Percentiles rank a stretch among this genome's conserved stretches.
These are phyloP conservation scores for Thyatira batis DNA, from an alignment of 2,888 invertebrate species.

Conservation along the genomic window DNA sequence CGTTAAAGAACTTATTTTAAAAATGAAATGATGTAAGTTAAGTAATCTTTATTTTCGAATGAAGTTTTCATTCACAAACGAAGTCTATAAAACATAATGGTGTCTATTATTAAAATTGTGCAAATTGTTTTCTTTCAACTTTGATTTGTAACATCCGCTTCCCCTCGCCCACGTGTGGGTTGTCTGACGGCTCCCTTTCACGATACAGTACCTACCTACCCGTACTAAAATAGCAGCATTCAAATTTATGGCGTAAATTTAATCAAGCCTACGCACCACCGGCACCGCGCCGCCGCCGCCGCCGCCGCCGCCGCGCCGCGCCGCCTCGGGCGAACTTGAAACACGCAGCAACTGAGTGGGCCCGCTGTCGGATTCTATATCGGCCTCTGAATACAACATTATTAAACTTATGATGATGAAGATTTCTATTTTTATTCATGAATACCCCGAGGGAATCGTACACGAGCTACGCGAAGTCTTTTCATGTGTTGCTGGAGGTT, in stretches of 20 bases:
- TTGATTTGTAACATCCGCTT: conserved; percentile 26
- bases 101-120: conserved; percentile 1
- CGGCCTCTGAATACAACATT: conserved; percentile 1
- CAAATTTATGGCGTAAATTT: conserved; percentile 63
- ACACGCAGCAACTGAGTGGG: conserved; percentile 19
- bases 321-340: conserved; percentile 22
- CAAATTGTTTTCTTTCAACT: conserved; percentile 21
- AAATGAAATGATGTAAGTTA: too few relatives aligned
- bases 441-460: not conserved
- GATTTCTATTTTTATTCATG: conserved; percentile 2
- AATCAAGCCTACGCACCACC: conserved; percentile 56
- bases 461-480: not conserved
- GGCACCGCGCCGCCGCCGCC: too few relatives aligned
- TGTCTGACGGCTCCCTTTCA: conserved; percentile 51
- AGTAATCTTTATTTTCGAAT: too few relatives aligned
- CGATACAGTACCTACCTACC: conserved; percentile 51
- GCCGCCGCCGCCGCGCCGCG: too few relatives aligned
- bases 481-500: not conserved
- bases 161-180: conserved; percentile 27
- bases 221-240: conserved; percentile 66
- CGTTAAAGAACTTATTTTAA: too few relatives aligned
- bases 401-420: conserved; percentile 5
- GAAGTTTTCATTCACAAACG: too few relatives aligned
- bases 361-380: conserved; percentile 10
- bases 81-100: not conserved